Base-by-base conservation (phyloP, 2,797 vertebrate species). In the Karalla daura region DNA sequence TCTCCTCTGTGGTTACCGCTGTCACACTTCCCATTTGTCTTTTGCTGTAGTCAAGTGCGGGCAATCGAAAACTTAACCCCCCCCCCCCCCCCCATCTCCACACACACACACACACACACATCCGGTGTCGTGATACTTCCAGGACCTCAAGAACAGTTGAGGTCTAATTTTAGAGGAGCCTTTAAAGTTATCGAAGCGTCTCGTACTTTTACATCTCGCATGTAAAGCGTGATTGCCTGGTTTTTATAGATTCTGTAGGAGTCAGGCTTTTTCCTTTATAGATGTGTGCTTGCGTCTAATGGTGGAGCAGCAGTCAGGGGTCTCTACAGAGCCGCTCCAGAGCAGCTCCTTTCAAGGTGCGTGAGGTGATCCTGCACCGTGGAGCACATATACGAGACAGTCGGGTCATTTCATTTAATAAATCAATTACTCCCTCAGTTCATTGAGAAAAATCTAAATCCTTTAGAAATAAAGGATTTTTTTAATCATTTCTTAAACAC, bases 121-220 rank as follows among this genome's bases (percentile, higher is more conserved):
- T 70, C 21, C 12, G 35, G 43, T 0, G 1, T 18, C 30, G 12
- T 18, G 30, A 39, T 67, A 54, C 59, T 70, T 35, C 37, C 43
- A 35, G 11, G 56, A 71, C 61, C 44, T 64, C 41, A 51, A 43
- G 56, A 65, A 59, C 3, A 18, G 20, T 14, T 37, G 21, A 69
- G 9, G 35, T 65, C 39, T 74, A 54, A 72, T 80, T 83, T 76
- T 66, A 54, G 37, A 55, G 44, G 40, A 10, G 58, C 77, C 76
- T 82, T 84, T 74, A 84, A 83, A 86, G 56, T 83, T 78, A 81
- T 70, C 71, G 65, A 36, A 49, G 25, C 69, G 23, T 45, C 63
- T 70, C 52, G 39, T 21, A 25, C n/a, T 75, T 80, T 77, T 70
- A 74, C 37, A 20, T 59, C 43, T 6, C 43, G 44, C 41, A 74